Base-by-base conservation (phyloP, 2,113 vertebrate species). In the Lepisosteus oculatus region DNA sequence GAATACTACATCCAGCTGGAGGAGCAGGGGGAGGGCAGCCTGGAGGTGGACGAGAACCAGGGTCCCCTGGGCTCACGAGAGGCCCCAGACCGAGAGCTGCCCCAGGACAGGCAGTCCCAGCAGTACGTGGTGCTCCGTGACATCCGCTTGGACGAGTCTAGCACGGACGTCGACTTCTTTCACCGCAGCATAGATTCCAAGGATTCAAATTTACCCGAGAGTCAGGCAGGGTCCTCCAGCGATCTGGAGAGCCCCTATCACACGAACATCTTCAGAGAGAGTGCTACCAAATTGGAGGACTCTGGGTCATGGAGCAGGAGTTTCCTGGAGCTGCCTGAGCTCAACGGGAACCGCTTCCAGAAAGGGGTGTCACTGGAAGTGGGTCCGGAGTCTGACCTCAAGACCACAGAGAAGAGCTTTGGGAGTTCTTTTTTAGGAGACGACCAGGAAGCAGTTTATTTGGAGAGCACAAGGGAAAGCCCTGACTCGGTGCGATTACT, bases 1-100 rank as follows among this genome's bases (percentile, higher is more conserved):
- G 96, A 97, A 79, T 99, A 96, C 78, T 99, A 95, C 68, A 97
- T 99, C 74, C 96, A 97, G 6, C 77, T 99, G 44, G 97, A 99
- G 80, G 96, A 98, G 69, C 96, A 95, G 77, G 87, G 93, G 3
- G 88, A 92, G 67, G 90, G 84, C 69, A 83, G 75, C 55, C 61
- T 90, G 70, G 92, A 84, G 75, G 89, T 86, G 1, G 88, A 92
- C 74, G 74, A 73, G 11, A 91, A 85, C 68, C 87, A 86, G 0
- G 80, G 85, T 0, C 74, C 83, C 6, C 74, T 89, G 8, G 82
- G 87, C 12, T 86, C 86, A 0, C 88, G 87, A 0, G 89, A 89
- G 59, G 83, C 88, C 71, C 87, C 88, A 71, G 82, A 88, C 44
- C 81, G 85, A 3, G 92, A 91, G 73, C 79, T 79, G 65, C 61